Conservation (phyloP, 92 coral and sea anemone genomes). For the Siderastrea radians region DNA sequence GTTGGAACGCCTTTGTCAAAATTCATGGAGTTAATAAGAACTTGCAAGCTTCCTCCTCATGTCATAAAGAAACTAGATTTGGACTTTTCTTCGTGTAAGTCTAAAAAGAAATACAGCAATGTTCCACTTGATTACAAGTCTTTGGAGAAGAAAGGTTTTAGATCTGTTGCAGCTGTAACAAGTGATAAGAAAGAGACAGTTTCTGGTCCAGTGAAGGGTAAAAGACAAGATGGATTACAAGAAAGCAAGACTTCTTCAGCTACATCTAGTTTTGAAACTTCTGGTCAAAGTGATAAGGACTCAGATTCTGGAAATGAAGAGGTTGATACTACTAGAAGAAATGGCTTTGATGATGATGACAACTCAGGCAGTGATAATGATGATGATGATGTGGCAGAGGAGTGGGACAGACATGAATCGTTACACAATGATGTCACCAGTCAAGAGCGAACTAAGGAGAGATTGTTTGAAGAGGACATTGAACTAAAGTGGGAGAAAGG, state of each 20-base stretch:
- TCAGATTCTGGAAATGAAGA: conserved; percentile 8
- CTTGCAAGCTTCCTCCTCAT: conserved; percentile 93
- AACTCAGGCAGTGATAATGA: not conserved
- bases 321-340: not conserved
- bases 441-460: conserved; percentile 95
- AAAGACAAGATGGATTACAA: not conserved
- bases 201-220: not conserved
- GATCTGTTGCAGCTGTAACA: not conserved
- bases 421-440: conserved; percentile 95
- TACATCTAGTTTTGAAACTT: not conserved
- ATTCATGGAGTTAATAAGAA: conserved; percentile 85
- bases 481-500: conserved; percentile 99
- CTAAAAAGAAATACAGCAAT: conserved; percentile 91
- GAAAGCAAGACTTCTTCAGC: not conserved
- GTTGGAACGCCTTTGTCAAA: conserved; percentile 87
- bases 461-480: conserved; percentile 94
- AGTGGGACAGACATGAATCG: conserved; percentile 99
- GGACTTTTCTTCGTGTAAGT: conserved; percentile 78
- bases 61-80: conserved; percentile 91
- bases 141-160: conserved; percentile 29
- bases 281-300: not conserved
- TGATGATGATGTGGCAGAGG: conserved; percentile 81
- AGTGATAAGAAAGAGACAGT: not conserved
- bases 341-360: not conserved
- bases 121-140: conserved; percentile 88